A percentile compares a stretch with the other conserved stretches of the same genome.
phyloP scores from a whole-genome alignment of 1,140 invertebrate genomes.

The Bombus sylvicola region DNA sequence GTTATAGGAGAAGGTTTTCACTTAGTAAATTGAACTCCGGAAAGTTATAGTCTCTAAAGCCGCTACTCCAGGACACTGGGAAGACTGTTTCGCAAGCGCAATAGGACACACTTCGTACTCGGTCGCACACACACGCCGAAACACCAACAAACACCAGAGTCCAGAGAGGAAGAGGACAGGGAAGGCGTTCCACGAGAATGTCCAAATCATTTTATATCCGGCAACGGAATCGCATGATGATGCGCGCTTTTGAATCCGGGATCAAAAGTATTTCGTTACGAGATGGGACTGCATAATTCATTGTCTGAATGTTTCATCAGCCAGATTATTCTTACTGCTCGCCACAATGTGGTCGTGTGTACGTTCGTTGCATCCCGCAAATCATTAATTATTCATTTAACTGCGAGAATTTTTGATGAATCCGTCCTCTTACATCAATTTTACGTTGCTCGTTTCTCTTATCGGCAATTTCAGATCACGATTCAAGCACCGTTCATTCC shows the following conservation, averaged over 20 bases:
- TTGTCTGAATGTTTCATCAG: constrained; percentile 53
- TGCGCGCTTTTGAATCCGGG: constrained; percentile 30
- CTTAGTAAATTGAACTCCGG: constrained; percentile 70
- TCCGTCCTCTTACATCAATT: neutral
- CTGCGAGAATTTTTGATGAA: constrained; percentile 33
- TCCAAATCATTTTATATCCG: constrained; percentile 40
- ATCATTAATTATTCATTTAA: constrained; percentile 52
- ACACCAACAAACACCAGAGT: no score
- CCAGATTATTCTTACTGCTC: constrained; percentile 18
- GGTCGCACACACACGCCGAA: neutral
- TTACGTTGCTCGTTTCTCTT: neutral
- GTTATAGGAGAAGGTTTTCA: constrained; percentile 65
- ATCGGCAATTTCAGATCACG: neutral
- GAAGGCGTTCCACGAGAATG: neutral
- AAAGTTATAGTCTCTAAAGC: constrained; percentile 54
- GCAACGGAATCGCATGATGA: constrained; percentile 15
- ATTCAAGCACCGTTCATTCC: no score
- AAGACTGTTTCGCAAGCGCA: constrained; percentile 35
- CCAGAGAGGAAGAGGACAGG: no score
- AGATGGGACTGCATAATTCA: constrained; percentile 49
- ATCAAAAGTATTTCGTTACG: constrained; percentile 54
- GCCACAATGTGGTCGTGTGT: constrained; percentile 14
- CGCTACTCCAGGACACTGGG: constrained; percentile 18
- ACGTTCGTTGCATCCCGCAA: neutral
- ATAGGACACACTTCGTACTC: neutral